Evolutionary conservation across 2,113 vertebrate genomes (phyloP), one percentile per base, ranked within the genome.

Genomic region (Phylloscopus trochilus): DNA sequence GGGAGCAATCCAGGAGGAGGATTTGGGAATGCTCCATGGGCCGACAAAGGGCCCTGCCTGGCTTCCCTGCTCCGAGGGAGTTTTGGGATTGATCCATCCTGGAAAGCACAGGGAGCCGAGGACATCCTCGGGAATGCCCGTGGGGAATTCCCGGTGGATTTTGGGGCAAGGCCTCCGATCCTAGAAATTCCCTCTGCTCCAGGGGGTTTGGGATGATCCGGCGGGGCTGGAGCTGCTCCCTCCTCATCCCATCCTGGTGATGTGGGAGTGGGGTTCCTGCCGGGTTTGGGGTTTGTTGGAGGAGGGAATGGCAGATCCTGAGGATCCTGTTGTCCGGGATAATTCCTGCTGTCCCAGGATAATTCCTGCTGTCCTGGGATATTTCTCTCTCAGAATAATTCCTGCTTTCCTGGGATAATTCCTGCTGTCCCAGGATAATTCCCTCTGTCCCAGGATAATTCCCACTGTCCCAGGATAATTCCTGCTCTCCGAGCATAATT

Each of bases 291-390:
- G 94, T 83, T 87, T 95, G 95, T 66, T 59, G 62, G 81, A 35
- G 39, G 4, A n/a, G 3, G 97, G 97, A 98, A 98, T 96, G 94
- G 94, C 59, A 41, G 96, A 82, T 97, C 96, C 98, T 89, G 93
- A 97, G 96, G 94, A 97, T 97, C 89, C 97, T 95, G 87, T 94
- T 97, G 95, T 97, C 97, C 97, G 95, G 77, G 97, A 98, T 98
- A 37, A 76, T 15, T 24, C n/a, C n/a, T n/a, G n/a, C n/a, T 49
- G 7, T 23, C 0, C 3, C 14, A 15, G 30, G 9, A n/a, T n/a
- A n/a, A n/a, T n/a, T n/a, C n/a, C n/a, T n/a, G n/a, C n/a, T n/a
- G n/a, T n/a, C n/a, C n/a, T n/a, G n/a, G n/a, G n/a, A n/a, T n/a
- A n/a, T n/a, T n/a, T n/a, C n/a, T n/a, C n/a, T n/a, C n/a, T n/a